phyloP scores from a whole-genome alignment of 2,797 vertebrate genomes.

The Pipistrellus pygmaeus region DNA sequence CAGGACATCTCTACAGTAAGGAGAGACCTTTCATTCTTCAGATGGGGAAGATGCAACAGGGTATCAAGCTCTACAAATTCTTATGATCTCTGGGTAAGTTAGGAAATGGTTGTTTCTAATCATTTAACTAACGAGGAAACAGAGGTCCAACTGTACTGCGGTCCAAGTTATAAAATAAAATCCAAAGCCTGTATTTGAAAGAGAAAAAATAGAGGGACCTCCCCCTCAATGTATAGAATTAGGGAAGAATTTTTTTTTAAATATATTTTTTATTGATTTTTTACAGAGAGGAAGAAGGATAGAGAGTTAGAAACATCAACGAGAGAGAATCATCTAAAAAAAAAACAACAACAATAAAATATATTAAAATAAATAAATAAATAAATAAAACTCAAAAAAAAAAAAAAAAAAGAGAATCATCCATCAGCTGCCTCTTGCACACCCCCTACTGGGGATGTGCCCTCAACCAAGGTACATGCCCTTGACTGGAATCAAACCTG shows the following conservation, averaged over 20 bases:
- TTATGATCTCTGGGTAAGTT: not conserved
- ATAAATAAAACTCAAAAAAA: too few species aligned
- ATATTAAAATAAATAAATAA: too few species aligned
- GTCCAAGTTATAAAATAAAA: conserved; percentile 29
- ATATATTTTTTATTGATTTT: too few species aligned
- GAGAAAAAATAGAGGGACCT: not conserved
- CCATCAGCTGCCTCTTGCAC: too few species aligned
- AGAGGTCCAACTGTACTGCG: not conserved
- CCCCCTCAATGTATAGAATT: not conserved
- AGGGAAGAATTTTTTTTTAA: not conserved
- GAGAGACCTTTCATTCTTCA: not conserved
- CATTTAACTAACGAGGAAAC: not conserved
- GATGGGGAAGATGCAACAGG: not conserved
- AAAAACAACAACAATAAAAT: too few species aligned
- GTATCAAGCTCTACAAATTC: not conserved
- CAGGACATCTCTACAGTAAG: not conserved
- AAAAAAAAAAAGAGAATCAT: too few species aligned
- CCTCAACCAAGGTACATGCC: too few species aligned
- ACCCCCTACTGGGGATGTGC: too few species aligned
- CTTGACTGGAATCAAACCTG: too few species aligned
- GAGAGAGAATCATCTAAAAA: too few species aligned
- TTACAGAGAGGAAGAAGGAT: too few species aligned
- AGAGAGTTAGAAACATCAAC: too few species aligned
- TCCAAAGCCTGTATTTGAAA: not conserved
- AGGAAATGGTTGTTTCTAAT: not conserved